Evolutionary conservation across 2,797 vertebrate genomes (phyloP), one percentile per base, ranked within the genome.

Genomic region (Amniataba percoides): DNA sequence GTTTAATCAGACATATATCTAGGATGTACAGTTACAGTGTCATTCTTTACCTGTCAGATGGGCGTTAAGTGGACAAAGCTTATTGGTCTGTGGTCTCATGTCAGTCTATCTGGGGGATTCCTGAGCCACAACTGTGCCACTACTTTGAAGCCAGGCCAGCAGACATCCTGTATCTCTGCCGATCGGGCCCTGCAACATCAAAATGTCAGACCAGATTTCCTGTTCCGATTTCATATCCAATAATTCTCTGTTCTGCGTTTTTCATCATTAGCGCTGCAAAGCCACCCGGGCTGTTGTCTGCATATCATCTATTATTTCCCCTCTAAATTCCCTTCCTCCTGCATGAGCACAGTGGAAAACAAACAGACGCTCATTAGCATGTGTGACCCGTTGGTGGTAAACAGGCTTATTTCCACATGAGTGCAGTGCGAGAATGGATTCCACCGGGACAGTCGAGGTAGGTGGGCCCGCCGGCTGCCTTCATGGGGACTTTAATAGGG

Each of bases 281-380:
- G 85, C 88, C 90, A 92, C 89, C 89, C 63, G 70, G 75, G 74
- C 83, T 82, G 88, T 87, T 86, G 87, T 92, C 86, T 89, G 87
- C 83, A 84, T 90, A 89, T 91, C 88, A 87, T 90, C 92, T 81
- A 92, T 94, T 93, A 92, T 90, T 88, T 89, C 61, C 77, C 81
- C 82, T 62, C 80, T 75, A 88, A 88, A 94, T 94, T 93, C 92
- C 89, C 87, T 94, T 93, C 87, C 90, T 93, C 87, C 85, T 87
- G 85, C 88, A 87, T 92, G 91, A 91, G 87, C 91, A 90, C 86
- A 84, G 81, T 86, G 87, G 92, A 94, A 94, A 94, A 94, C 92
- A 95, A 94, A 94, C 91, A 93, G 92, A 87, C 85, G 71, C 91
- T 95, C 94, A 95, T 95, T 95, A 95, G 91, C 94, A 94, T 94